phyloP scores from a whole-genome alignment of 1,140 invertebrate species.

The Archivesica marissinica region DNA sequence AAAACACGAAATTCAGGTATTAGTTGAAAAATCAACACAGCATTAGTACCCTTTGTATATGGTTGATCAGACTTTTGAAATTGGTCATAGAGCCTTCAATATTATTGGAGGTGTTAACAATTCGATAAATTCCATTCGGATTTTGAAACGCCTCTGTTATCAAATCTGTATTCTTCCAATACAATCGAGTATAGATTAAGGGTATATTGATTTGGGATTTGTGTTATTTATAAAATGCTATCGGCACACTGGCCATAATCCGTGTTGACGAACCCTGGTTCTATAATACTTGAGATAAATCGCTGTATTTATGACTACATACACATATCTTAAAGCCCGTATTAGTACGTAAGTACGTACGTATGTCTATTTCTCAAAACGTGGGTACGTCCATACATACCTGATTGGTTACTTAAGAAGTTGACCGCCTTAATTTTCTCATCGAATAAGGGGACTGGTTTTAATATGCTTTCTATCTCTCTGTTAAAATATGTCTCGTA shows the following conservation, averaged over 20 bases:
- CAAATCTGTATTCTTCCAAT: neutral
- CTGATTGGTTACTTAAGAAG: no score
- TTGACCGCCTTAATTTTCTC: neutral
- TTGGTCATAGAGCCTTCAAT: neutral
- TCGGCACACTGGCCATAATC: neutral
- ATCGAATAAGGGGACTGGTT: no score
- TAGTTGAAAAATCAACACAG: neutral
- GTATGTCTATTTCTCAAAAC: no score
- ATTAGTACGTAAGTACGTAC: neutral
- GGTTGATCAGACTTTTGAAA: neutral
- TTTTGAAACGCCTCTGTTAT: neutral
- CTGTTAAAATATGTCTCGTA: no score
- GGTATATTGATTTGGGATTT: conserved; percentile 22
- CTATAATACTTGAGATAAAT: conserved; percentile 8
- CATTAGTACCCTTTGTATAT: neutral
- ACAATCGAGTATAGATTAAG: conserved; percentile 1
- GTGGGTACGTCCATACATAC: no score
- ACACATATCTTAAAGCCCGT: neutral
- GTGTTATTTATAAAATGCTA: conserved; percentile 6
- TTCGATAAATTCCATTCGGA: conserved; percentile 27
- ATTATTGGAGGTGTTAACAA: neutral
- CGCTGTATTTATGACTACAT: neutral
- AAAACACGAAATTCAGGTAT: neutral
- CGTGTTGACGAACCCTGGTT: neutral
- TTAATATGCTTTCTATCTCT: no score